These are phyloP conservation scores for Mayetiola destructor DNA, from an alignment of 2,888 invertebrate genomes.

Conservation along the genomic window DNA sequence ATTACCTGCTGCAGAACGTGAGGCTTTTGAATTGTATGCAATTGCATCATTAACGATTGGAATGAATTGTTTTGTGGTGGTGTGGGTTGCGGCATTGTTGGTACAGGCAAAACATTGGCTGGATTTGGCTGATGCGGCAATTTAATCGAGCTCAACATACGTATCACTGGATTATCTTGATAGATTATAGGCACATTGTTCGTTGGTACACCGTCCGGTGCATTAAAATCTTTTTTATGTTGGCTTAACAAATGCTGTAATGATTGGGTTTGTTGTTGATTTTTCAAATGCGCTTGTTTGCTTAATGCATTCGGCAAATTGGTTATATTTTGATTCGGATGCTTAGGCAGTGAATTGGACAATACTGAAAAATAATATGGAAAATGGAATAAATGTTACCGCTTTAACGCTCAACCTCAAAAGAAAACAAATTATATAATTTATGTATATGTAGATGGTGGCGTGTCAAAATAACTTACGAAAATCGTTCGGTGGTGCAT, in stretches of 20 bases:
- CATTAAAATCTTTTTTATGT: constrained; percentile 4
- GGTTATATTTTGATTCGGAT: not conserved
- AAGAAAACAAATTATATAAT: not conserved
- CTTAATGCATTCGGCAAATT: not conserved
- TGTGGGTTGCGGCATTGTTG: constrained; percentile 2
- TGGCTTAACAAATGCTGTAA: constrained; percentile 7
- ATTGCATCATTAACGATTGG: constrained; percentile 38
- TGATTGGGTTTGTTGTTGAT: constrained; percentile 11
- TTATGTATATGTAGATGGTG: not conserved
- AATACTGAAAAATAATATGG: not conserved
- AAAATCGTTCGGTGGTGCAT: not conserved
- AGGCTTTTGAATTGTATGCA: constrained; percentile 27
- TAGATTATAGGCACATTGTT: too few relatives aligned
- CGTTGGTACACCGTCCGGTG: not conserved
- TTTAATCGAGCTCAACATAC: constrained; percentile 7
- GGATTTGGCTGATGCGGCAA: not conserved
- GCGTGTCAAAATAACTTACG: not conserved
- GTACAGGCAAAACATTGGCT: not conserved
- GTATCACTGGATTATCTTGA: constrained; percentile 5
- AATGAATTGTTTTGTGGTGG: constrained; percentile 35
- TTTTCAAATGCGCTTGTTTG: constrained; percentile 2
- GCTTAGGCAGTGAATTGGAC: constrained; percentile 8
- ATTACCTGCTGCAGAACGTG: constrained; percentile 3
- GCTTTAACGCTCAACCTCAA: not conserved
- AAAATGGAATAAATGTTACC: not conserved